Percentiles rank a stretch among this genome's conserved stretches.
Conservation (phyloP, 2,113 vertebrate species). For the Rhagologus leucostigma region DNA sequence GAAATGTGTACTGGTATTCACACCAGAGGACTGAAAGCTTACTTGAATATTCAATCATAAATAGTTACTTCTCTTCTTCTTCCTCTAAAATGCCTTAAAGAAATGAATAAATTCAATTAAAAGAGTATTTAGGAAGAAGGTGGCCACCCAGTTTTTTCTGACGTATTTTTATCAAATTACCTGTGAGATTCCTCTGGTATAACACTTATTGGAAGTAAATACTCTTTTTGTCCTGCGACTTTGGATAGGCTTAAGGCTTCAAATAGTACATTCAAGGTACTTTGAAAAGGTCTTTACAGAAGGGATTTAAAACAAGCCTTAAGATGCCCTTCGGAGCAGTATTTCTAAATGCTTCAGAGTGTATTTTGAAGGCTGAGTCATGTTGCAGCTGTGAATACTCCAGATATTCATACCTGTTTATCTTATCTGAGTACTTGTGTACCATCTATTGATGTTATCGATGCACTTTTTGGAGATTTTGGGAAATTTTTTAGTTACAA, state of each 20-base stretch:
- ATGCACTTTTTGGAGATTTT: background rate
- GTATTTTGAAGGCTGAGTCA: background rate
- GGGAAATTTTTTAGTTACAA: background rate
- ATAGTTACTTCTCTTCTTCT: background rate
- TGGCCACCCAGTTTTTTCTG: background rate
- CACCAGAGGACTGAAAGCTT: background rate
- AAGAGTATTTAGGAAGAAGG: background rate
- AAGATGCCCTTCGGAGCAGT: background rate
- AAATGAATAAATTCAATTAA: background rate
- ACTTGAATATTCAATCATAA: background rate
- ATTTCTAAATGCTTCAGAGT: background rate
- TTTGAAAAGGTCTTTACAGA: background rate
- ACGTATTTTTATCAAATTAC: background rate
- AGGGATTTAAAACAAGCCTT: background rate
- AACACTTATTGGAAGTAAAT: background rate
- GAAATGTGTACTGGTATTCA: background rate
- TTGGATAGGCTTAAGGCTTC: background rate
- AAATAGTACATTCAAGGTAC: background rate
- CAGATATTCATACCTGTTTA: fast-evolving
- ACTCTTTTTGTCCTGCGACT: background rate
- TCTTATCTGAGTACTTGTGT: background rate
- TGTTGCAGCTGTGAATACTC: background rate
- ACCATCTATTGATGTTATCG: background rate
- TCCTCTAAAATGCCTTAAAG: background rate
- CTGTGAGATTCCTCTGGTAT: background rate